Percentiles rank a stretch among this genome's conserved stretches.
These are phyloP conservation scores for Nomada goodeniana DNA, from an alignment of 2,888 invertebrate species.

Conservation along the genomic window DNA sequence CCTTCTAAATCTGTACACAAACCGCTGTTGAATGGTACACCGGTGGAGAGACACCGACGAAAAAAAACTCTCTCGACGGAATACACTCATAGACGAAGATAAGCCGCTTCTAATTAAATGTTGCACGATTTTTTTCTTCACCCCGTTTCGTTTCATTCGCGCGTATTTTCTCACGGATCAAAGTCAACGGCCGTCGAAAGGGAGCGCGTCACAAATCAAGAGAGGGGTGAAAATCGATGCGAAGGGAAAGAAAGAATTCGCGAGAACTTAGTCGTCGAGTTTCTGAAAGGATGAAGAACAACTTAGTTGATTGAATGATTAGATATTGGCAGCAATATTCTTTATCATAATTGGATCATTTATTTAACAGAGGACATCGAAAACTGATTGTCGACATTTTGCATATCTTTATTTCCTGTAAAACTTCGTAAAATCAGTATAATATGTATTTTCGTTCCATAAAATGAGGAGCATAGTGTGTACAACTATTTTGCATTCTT, in stretches of 20 bases:
- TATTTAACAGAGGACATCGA: too few species aligned
- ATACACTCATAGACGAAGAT: slow-evolving; percentile 35
- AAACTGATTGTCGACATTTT: neutral
- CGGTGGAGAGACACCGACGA: slow-evolving; percentile 43
- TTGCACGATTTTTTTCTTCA: slow-evolving; percentile 14
- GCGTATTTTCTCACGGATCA: slow-evolving; percentile 7
- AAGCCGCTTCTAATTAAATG: slow-evolving; percentile 60
- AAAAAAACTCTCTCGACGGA: slow-evolving; percentile 38
- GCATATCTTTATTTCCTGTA: neutral
- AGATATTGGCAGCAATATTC: too few species aligned
- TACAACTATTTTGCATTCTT: too few species aligned
- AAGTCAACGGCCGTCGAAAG: slow-evolving; percentile 8
- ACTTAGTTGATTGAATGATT: neutral
- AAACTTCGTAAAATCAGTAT: too few species aligned
- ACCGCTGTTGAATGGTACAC: slow-evolving; percentile 38
- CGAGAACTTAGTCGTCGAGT: neutral
- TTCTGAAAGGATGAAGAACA: neutral
- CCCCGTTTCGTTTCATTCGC: neutral
- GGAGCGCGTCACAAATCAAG: neutral
- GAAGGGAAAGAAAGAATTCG: neutral
- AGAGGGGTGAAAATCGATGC: neutral
- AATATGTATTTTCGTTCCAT: too few species aligned
- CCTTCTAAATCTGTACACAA: slow-evolving; percentile 44
- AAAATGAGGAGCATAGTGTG: too few species aligned
- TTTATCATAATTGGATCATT: too few species aligned